Percentiles rank a stretch among this genome's conserved stretches.
These are phyloP conservation scores for Crossaster papposus DNA, from an alignment of 53 echinoderm and acorn worm genomes.

Conservation along the genomic window DNA sequence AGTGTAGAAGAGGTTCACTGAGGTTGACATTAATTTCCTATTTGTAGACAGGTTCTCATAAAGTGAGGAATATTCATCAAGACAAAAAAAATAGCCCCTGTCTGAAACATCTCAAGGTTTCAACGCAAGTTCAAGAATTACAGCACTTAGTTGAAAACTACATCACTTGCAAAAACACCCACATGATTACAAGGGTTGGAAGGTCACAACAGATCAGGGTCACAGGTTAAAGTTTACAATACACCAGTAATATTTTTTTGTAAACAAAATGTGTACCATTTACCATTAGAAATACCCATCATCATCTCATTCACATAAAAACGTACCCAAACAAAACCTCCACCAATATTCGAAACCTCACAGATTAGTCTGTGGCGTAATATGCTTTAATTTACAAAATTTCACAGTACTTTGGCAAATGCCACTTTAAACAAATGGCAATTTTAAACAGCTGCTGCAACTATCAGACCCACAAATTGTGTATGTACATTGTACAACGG, in stretches of 20 bases:
- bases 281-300: not conserved
- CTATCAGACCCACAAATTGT: not conserved
- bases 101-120: not conserved
- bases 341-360: not conserved
- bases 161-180: not conserved
- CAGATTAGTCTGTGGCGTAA: not conserved
- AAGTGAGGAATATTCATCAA: not conserved
- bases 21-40: not conserved
- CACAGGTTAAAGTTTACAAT: constrained; percentile 1
- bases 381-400: not conserved
- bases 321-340: not conserved
- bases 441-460: not conserved
- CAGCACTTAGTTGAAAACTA: not conserved
- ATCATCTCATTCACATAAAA: not conserved
- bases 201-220: constrained; percentile 1
- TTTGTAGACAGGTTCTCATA: not conserved
- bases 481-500: not conserved
- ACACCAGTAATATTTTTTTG: not conserved
- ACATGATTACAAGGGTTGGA: not conserved
- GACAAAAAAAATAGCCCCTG: not conserved
- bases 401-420: not conserved
- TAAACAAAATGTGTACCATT: not conserved
- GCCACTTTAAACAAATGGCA: not conserved
- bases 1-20: not conserved
- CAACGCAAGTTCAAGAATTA: not conserved